phyloP scores from a whole-genome alignment of 2,113 vertebrate genomes.

The Atlantisia rogersi region DNA sequence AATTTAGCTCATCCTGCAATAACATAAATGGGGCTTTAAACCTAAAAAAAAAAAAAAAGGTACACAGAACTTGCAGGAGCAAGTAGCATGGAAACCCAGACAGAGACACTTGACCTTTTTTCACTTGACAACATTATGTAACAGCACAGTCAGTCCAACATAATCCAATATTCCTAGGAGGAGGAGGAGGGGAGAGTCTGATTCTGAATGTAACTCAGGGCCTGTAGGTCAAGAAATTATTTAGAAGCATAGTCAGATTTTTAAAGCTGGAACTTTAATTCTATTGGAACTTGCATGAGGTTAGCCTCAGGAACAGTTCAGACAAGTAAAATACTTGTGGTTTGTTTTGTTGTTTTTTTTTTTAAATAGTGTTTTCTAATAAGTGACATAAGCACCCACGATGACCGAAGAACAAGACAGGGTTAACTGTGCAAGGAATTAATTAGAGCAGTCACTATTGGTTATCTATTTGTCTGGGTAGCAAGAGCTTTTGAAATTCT shows the following conservation, averaged over 20 bases:
- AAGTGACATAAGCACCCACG: not conserved
- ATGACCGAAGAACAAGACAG: not conserved
- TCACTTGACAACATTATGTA: not conserved
- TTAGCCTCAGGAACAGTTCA: not conserved
- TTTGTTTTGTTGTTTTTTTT: not conserved
- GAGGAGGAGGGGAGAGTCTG: slow-evolving; percentile 12
- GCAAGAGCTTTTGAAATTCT: not conserved
- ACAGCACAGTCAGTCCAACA: not conserved
- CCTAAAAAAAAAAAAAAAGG: not conserved
- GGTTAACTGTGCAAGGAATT: not conserved
- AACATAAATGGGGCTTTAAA: not conserved
- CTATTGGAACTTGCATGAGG: not conserved
- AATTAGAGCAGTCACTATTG: not conserved
- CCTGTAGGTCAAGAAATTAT: not conserved
- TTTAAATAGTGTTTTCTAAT: not conserved
- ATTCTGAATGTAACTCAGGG: not conserved
- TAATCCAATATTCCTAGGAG: slow-evolving; percentile 6
- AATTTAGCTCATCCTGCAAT: not conserved
- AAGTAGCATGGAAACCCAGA: not conserved
- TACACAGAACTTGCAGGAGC: not conserved
- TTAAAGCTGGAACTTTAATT: not conserved
- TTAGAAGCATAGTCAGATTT: not conserved
- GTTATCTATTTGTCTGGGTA: not conserved
- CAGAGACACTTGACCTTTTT: not conserved
- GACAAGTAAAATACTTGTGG: not conserved